These are phyloP conservation scores for Fissipunctia ypsillon DNA, from an alignment of 2,888 invertebrate genomes.

Conservation along the genomic window DNA sequence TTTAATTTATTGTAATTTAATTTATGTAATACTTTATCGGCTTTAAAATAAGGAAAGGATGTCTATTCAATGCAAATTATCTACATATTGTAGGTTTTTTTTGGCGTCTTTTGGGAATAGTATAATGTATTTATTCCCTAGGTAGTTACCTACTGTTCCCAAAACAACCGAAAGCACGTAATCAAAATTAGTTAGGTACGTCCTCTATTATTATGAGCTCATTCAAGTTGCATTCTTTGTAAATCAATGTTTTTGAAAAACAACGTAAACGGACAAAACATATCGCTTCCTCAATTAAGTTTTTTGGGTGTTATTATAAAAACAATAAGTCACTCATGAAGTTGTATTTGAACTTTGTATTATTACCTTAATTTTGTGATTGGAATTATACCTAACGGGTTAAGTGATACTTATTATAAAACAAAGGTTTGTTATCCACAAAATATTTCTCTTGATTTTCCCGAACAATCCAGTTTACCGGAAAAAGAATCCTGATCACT, in stretches of 20 bases:
- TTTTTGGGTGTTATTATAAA: neutral
- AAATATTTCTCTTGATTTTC: neutral
- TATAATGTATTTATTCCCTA: no score
- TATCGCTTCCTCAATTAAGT: slow-evolving; percentile 5
- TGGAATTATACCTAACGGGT: neutral
- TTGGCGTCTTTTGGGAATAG: no score
- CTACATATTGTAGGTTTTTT: no score
- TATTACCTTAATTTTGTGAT: slow-evolving; percentile 18
- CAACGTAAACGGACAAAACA: neutral
- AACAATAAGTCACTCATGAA: slow-evolving; percentile 7
- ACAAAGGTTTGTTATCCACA: neutral
- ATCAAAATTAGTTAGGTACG: neutral
- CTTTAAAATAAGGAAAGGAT: no score
- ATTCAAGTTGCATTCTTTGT: neutral
- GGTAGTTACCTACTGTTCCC: no score
- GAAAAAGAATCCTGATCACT: neutral
- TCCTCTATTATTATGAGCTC: neutral
- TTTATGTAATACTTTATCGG: no score
- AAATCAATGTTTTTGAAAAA: neutral
- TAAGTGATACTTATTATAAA: neutral
- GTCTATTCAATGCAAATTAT: no score
- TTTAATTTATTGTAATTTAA: no score
- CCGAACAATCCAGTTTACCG: neutral
- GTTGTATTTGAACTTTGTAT: neutral
- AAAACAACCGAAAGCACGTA: neutral